Conservation (phyloP, 2,797 vertebrate species). For the Vultur gryphus region DNA sequence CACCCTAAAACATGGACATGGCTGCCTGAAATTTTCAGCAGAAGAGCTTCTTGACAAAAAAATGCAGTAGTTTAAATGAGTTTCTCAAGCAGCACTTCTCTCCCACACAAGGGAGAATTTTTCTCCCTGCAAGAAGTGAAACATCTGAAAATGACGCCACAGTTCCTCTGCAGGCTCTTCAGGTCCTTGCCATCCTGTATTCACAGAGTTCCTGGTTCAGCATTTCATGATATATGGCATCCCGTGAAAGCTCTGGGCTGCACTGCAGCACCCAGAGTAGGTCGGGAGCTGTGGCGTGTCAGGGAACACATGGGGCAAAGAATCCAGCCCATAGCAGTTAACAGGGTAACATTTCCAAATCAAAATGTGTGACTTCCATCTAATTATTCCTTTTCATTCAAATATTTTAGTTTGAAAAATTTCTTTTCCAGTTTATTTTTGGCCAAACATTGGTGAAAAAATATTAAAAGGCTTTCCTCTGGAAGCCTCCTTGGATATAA, state of each 20-base stretch:
- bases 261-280: not conserved
- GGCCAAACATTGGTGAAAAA: not conserved
- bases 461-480: not conserved
- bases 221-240: not conserved
- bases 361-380: not conserved
- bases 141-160: not conserved
- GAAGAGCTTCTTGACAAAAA: not conserved
- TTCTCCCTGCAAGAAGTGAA: not conserved
- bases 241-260: not conserved
- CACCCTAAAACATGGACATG: not conserved
- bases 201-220: not conserved
- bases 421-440: not conserved
- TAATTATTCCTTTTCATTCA: not conserved
- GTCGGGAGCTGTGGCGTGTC: not conserved
- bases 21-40: not conserved
- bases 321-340: not conserved
- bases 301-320: not conserved
- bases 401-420: not conserved
- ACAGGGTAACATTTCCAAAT: not conserved
- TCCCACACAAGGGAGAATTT: not conserved
- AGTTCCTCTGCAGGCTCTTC: not conserved
- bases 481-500: not conserved
- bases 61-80: not conserved
- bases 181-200: not conserved
- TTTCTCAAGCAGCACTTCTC: not conserved